Evolutionary conservation across 2,797 vertebrate species (phyloP).

Genomic region (Crocodylus rhombifer): DNA sequence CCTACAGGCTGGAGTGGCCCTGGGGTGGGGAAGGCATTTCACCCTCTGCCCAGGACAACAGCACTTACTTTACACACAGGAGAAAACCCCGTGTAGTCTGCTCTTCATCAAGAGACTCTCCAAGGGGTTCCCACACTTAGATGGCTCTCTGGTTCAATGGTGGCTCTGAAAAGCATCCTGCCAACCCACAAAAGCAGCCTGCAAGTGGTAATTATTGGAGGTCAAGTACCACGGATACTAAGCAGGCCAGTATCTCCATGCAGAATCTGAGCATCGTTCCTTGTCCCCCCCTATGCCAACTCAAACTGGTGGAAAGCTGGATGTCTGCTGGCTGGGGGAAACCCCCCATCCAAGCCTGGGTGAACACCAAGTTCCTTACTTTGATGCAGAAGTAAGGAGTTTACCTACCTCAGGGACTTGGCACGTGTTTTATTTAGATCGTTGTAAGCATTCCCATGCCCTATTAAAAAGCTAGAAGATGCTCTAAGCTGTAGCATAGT

Average conservation of each 20-base stretch:
- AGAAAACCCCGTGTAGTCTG: background rate
- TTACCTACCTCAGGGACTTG: background rate
- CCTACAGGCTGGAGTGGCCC: too few relatives aligned
- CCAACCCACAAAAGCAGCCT: background rate
- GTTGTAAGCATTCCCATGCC: too few relatives aligned
- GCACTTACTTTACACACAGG: background rate
- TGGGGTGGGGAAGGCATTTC: background rate
- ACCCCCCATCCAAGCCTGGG: too few relatives aligned
- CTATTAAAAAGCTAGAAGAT: too few relatives aligned
- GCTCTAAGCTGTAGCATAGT: too few relatives aligned
- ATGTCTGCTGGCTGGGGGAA: too few relatives aligned
- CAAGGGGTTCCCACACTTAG: background rate
- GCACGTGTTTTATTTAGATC: too few relatives aligned
- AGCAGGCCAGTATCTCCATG: background rate
- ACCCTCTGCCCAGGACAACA: background rate
- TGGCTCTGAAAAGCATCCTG: background rate
- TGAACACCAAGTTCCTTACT: background rate
- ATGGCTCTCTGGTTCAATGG: background rate
- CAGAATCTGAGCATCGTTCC: background rate
- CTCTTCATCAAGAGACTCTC: background rate
- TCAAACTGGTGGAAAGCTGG: background rate
- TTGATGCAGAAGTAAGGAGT: background rate
- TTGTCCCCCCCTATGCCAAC: too few relatives aligned
- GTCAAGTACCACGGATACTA: background rate
- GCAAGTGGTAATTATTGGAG: background rate